phyloP scores from a whole-genome alignment of 2,888 invertebrate genomes.

The Ptychoptera albimana region DNA sequence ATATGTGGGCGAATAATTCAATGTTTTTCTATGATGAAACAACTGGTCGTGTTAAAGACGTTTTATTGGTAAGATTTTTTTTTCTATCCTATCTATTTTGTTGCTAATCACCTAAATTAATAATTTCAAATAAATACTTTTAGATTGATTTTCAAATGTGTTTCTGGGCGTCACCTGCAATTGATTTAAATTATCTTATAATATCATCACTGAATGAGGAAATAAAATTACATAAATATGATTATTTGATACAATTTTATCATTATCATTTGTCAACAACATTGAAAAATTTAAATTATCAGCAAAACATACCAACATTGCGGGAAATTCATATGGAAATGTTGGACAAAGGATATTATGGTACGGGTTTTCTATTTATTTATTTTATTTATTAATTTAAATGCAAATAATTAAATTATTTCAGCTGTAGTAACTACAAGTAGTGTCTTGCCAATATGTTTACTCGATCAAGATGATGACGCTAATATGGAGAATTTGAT shows the following conservation, averaged over 20 bases:
- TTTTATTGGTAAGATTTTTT: neutral
- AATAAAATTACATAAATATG: conserved; percentile 4
- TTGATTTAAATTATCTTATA: conserved; percentile 3
- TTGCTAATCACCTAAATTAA: neutral
- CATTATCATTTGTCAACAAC: neutral
- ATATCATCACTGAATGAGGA: conserved; percentile 3
- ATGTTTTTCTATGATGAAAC: neutral
- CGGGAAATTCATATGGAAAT: neutral
- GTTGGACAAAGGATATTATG: conserved; percentile 1
- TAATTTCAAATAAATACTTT: neutral
- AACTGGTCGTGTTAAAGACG: neutral
- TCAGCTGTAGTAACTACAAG: neutral
- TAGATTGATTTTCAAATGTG: conserved; percentile 7
- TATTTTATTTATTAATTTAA: too few relatives aligned
- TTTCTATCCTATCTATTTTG: neutral
- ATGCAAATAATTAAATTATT: too few relatives aligned
- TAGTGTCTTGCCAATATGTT: neutral
- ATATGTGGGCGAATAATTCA: neutral
- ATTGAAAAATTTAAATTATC: conserved; percentile 2
- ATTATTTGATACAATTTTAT: conserved; percentile 6
- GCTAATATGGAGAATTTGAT: neutral
- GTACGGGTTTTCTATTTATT: neutral
- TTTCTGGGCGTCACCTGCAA: conserved; percentile 1
- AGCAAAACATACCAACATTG: neutral
- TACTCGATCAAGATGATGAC: neutral